Evolutionary conservation across 1,140 invertebrate species (phyloP).

Genomic region (Anoplophora glabripennis): DNA sequence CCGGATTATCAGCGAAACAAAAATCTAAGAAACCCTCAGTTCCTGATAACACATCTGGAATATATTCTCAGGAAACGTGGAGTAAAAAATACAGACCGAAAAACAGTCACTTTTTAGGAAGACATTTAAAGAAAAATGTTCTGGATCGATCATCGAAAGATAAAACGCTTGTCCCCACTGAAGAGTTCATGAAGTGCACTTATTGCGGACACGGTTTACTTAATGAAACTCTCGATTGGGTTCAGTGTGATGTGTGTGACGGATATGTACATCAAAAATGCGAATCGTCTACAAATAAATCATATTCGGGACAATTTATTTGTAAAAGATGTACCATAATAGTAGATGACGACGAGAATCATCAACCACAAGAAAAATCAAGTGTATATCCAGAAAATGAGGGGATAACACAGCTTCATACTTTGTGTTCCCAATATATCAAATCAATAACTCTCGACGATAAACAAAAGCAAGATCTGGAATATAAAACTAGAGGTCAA

Average conservation of each 20-base stretch:
- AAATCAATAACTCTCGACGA: background rate
- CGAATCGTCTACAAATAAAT: background rate
- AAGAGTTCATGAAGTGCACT: background rate
- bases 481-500: background rate
- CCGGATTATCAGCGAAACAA: no score
- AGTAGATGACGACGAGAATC: no score
- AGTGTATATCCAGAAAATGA: no score
- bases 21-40: no score
- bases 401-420: no score
- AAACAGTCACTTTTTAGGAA: conserved; percentile 1
- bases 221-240: conserved; percentile 3
- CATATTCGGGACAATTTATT: background rate
- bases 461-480: conserved; percentile 9
- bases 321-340: no score
- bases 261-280: conserved; percentile 3
- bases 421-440: no score
- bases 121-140: background rate
- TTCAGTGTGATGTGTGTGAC: conserved; percentile 3
- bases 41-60: no score
- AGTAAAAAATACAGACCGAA: background rate
- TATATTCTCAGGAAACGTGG: background rate
- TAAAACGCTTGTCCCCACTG: no score
- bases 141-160: background rate
- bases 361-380: no score
- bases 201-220: conserved; percentile 1